Conservation (phyloP, 1,140 invertebrate genomes). For the Drosophila nebulosa region DNA sequence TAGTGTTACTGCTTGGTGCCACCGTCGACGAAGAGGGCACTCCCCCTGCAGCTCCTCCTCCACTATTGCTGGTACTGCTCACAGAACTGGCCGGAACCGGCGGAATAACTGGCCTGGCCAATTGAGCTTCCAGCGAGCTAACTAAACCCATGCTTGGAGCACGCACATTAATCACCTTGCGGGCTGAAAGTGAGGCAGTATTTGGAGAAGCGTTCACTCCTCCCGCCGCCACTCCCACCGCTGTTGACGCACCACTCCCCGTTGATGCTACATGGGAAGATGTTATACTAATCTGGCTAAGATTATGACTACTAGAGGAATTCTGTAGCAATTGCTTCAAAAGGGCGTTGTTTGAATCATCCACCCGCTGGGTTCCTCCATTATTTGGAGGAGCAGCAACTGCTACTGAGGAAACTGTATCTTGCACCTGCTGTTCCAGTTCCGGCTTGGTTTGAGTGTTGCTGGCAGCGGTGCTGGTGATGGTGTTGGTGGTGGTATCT, state of each 20-base stretch:
- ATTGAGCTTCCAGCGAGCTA: conserved; percentile 87
- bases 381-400: background rate
- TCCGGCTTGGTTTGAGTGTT: background rate
- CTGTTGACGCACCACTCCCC: too few species aligned
- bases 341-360: conserved; percentile 93
- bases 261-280: conserved; percentile 31
- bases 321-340: conserved; percentile 95
- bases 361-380: conserved; percentile 81
- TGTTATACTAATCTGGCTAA: conserved; percentile 75
- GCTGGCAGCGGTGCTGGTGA: background rate
- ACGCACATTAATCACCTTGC: conserved; percentile 81
- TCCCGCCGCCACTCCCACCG: background rate
- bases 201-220: conserved; percentile 45
- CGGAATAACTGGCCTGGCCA: conserved; percentile 87
- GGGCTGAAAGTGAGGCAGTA: conserved; percentile 80
- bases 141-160: conserved; percentile 86
- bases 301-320: conserved; percentile 84
- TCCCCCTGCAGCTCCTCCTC: conserved; percentile 29
- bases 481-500: background rate
- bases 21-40: conserved; percentile 81
- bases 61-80: conserved; percentile 12
- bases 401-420: background rate
- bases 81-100: conserved; percentile 81
- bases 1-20: conserved; percentile 10
- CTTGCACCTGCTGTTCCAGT: background rate